phyloP scores from a whole-genome alignment of 2,113 vertebrate genomes.

The Regulus satrapa region DNA sequence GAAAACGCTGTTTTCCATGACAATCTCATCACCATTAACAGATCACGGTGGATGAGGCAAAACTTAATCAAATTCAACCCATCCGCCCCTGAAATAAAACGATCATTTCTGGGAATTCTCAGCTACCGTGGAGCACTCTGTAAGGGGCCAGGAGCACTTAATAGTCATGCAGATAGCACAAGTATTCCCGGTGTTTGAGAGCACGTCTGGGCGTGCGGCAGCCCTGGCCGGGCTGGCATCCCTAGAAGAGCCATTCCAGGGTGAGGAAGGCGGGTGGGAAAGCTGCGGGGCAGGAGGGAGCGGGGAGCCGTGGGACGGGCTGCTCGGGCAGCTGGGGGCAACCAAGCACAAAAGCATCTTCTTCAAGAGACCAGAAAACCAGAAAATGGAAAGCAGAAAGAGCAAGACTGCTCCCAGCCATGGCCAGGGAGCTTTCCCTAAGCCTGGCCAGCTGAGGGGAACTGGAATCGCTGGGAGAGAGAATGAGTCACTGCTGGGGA shows the following conservation, averaged over 20 bases:
- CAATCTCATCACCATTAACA: neutral
- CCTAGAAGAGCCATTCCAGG: neutral
- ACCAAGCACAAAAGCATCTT: neutral
- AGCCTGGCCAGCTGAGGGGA: neutral
- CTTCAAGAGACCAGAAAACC: neutral
- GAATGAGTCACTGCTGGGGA: neutral
- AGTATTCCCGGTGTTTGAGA: neutral
- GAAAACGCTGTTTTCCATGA: neutral
- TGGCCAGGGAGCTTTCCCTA: neutral
- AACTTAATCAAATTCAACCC: neutral
- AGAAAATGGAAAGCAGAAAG: accelerated
- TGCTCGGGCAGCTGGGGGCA: neutral
- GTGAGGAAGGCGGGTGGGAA: neutral
- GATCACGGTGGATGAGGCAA: neutral
- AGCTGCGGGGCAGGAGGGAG: neutral
- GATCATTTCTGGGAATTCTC: neutral
- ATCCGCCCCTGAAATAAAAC: neutral
- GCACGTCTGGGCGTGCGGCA: neutral
- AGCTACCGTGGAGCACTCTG: neutral
- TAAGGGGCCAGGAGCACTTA: neutral
- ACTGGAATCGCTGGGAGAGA: neutral
- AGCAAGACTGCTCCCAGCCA: accelerated
- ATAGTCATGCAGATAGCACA: neutral
- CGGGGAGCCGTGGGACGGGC: accelerated
- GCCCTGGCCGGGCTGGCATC: neutral